Percentiles rank a stretch among this genome's conserved stretches.
Evolutionary conservation across 2,797 vertebrate genomes (phyloP).

Genomic region (Buceros bicornis): DNA sequence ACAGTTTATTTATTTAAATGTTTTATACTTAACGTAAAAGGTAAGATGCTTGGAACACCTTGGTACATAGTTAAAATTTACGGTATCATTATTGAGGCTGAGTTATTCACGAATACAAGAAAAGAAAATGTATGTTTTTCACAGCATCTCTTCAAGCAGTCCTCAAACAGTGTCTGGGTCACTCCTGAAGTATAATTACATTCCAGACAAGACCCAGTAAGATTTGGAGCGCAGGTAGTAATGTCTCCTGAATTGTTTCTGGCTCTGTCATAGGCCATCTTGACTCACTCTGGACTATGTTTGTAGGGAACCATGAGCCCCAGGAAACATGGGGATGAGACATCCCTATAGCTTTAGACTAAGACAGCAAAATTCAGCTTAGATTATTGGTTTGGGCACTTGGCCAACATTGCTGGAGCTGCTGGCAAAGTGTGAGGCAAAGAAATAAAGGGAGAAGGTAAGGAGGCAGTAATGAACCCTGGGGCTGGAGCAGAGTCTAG

Average conservation of each 20-base stretch:
- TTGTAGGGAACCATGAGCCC: neutral
- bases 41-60: neutral
- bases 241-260: neutral
- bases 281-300: neutral
- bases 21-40: neutral
- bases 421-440: neutral
- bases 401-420: neutral
- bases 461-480: neutral
- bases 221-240: neutral
- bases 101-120: neutral
- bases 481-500: neutral
- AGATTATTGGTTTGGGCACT: neutral
- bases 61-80: neutral
- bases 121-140: rapidly evolving
- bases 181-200: neutral
- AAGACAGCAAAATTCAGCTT: neutral
- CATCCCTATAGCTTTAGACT: neutral
- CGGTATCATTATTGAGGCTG: neutral
- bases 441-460: neutral
- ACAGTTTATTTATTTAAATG: neutral
- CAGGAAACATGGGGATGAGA: neutral
- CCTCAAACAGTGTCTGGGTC: neutral
- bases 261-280: neutral
- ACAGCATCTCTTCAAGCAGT: neutral
- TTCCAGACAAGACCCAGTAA: neutral